Percentiles rank a stretch among this genome's conserved stretches.
Conservation (phyloP, 1,140 invertebrate genomes). For the Drosophila serrata region DNA sequence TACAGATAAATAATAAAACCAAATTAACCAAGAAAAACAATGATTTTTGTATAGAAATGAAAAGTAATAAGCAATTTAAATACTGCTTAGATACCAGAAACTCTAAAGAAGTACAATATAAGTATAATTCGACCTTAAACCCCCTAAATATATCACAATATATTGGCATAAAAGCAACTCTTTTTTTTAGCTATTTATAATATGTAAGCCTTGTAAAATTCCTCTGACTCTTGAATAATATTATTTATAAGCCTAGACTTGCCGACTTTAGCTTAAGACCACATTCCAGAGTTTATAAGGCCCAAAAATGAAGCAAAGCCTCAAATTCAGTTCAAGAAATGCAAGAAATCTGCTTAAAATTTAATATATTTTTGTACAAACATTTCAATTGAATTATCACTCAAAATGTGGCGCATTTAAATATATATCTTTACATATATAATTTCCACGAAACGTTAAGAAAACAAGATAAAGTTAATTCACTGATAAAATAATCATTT, state of each 20-base stretch:
- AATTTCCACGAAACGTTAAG: not conserved
- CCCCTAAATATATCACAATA: not conserved
- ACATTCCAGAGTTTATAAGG: not conserved
- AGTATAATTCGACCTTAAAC: too few species aligned
- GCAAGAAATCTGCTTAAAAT: not conserved
- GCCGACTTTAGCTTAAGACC: not conserved
- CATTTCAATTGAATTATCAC: too few species aligned
- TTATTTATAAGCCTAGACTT: not conserved
- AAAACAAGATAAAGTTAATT: constrained; percentile 18
- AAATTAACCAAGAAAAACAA: too few species aligned
- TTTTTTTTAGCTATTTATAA: not conserved
- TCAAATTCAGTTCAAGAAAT: not conserved
- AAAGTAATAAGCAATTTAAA: not conserved
- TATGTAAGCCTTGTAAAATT: not conserved
- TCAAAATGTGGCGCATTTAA: not conserved
- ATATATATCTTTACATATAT: not conserved
- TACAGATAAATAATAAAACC: not conserved
- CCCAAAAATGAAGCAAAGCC: not conserved
- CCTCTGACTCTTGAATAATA: not conserved
- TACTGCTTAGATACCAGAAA: not conserved
- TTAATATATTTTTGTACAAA: not conserved
- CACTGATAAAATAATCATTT: constrained; percentile 14
- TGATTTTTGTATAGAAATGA: too few species aligned
- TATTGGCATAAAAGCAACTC: not conserved
- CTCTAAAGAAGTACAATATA: too few species aligned